Evolutionary conservation across 92 coral and sea anemone genomes (phyloP).

Genomic region (Hydrozoanthus gracilis): DNA sequence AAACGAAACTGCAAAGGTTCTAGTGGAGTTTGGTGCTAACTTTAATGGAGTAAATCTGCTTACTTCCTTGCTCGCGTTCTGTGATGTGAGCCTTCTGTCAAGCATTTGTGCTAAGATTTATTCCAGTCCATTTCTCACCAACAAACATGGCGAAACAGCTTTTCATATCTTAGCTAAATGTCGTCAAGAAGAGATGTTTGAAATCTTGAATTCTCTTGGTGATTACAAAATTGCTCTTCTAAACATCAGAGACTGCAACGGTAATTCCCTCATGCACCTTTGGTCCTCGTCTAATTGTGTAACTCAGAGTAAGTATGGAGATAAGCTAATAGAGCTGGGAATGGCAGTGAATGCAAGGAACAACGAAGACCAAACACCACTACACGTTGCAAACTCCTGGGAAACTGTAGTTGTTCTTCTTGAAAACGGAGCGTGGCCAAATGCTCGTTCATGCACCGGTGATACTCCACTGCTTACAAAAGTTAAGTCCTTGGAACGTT

Average conservation of each 20-base stretch:
- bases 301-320: neutral
- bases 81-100: neutral
- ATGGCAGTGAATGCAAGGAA: neutral
- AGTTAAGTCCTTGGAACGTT: neutral
- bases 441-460: neutral
- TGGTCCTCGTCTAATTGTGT: neutral
- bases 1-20: no score
- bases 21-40: no score
- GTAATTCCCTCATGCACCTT: neutral
- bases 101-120: neutral
- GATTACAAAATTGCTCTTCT: neutral
- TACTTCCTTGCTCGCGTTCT: no score
- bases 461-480: neutral
- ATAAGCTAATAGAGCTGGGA: neutral
- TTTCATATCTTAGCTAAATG: neutral
- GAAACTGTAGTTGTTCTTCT: neutral
- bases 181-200: neutral
- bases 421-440: no score
- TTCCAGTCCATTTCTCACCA: neutral
- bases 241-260: neutral
- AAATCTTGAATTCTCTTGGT: neutral
- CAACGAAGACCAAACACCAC: constrained; percentile 4
- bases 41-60: no score
- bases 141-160: neutral
- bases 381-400: neutral